These are phyloP conservation scores for Cephus pygmeus DNA, from an alignment of 2,888 invertebrate species.

Conservation along the genomic window DNA sequence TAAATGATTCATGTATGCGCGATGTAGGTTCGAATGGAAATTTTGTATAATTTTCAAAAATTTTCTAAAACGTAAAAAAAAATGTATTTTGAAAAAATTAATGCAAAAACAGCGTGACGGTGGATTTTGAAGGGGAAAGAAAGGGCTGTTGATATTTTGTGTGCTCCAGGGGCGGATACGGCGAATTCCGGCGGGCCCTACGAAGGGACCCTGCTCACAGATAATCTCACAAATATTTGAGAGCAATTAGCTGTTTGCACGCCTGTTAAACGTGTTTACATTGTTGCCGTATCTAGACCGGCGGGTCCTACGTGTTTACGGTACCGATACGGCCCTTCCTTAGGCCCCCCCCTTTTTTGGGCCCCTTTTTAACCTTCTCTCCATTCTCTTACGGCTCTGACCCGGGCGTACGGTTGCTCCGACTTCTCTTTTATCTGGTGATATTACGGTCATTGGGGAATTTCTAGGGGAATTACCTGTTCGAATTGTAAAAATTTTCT, in stretches of 20 bases:
- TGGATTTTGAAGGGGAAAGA: neutral
- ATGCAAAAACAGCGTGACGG: neutral
- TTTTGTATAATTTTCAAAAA: conserved; percentile 11
- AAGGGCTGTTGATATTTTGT: neutral
- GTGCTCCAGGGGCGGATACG: neutral
- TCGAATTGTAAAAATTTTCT: neutral
- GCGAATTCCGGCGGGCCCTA: neutral
- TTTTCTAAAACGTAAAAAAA: conserved; percentile 18
- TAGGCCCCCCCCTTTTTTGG: neutral
- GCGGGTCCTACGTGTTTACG: conserved; percentile 43
- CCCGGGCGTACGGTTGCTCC: neutral
- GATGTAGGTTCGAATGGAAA: neutral
- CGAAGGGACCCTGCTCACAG: conserved; percentile 16
- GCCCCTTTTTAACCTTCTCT: neutral
- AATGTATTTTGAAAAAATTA: neutral
- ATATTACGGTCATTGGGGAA: neutral
- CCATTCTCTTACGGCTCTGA: neutral
- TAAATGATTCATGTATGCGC: neutral
- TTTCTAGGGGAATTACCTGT: neutral
- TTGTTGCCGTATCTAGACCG: conserved; percentile 54
- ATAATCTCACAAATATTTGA: conserved; percentile 64
- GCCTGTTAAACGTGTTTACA: conserved; percentile 58
- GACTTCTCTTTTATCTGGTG: neutral
- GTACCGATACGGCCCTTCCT: conserved; percentile 33
- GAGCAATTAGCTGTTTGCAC: conserved; percentile 62